Conservation (phyloP, 2,888 invertebrate genomes). For the Hetaerina titia region DNA sequence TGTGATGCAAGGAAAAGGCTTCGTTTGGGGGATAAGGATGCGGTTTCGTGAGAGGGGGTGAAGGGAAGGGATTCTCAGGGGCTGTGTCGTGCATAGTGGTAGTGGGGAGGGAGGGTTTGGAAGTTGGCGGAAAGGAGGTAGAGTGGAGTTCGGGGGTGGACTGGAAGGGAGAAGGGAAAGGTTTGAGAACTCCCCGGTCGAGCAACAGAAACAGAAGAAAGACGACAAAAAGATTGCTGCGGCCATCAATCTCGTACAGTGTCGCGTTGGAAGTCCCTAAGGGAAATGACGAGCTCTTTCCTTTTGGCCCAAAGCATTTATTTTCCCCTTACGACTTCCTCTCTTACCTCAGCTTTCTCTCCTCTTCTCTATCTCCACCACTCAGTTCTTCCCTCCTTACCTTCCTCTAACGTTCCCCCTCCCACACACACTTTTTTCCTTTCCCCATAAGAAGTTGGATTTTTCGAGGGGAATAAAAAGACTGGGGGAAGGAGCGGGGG, state of each 20-base stretch:
- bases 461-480: not conserved
- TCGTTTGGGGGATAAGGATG: not conserved
- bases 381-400: not conserved
- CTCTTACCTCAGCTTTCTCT: not conserved
- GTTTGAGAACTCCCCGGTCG: not conserved
- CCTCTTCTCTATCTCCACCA: not conserved
- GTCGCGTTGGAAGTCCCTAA: slow-evolving; percentile 55
- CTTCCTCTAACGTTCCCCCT: not conserved
- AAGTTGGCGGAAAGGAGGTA: not conserved
- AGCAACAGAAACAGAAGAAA: slow-evolving; percentile 58
- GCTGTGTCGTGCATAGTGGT: too few relatives aligned
- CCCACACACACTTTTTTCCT: not conserved
- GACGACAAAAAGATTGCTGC: slow-evolving; percentile 54
- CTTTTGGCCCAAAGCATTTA: slow-evolving; percentile 13
- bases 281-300: slow-evolving; percentile 54
- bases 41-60: not conserved
- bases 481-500: not conserved
- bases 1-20: not conserved
- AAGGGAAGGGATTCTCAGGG: too few relatives aligned
- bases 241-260: slow-evolving; percentile 48
- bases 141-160: not conserved
- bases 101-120: too few relatives aligned
- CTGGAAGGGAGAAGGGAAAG: not conserved
- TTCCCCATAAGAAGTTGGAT: not conserved
- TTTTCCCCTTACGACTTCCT: slow-evolving; percentile 31